Percentiles rank a stretch among this genome's conserved stretches.
These are phyloP conservation scores for Campoletis sonorensis DNA, from an alignment of 1,140 invertebrate species.

Conservation along the genomic window DNA sequence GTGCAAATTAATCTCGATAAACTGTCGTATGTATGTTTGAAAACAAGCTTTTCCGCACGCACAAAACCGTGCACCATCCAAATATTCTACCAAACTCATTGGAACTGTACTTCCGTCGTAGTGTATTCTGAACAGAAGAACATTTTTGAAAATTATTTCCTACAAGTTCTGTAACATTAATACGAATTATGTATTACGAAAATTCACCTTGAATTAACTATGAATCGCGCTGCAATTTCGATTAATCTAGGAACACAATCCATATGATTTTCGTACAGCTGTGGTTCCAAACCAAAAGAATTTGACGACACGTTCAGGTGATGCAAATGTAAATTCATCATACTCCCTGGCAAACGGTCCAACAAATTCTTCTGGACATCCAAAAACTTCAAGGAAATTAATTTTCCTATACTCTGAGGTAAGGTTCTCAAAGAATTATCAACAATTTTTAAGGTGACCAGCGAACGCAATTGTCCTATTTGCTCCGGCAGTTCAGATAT, in stretches of 20 bases:
- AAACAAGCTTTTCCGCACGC: conserved; percentile 80
- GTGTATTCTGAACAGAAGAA: conserved; percentile 69
- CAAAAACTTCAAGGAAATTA: neutral
- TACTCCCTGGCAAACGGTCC: conserved; percentile 74
- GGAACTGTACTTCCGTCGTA: conserved; percentile 80
- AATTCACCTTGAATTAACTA: conserved; percentile 72
- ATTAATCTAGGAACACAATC: conserved; percentile 63
- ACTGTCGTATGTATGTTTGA: conserved; percentile 70
- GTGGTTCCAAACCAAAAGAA: conserved; percentile 64
- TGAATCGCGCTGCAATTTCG: conserved; percentile 60
- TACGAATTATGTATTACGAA: neutral
- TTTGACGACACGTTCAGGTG: conserved; percentile 79
- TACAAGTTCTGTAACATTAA: conserved; percentile 2
- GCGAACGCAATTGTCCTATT: conserved; percentile 78
- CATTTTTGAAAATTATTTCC: conserved; percentile 14
- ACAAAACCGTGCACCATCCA: conserved; percentile 80
- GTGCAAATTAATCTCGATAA: conserved; percentile 70
- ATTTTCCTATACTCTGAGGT: neutral
- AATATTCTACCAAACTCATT: conserved; percentile 78
- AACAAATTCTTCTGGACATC: conserved; percentile 71
- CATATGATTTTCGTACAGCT: conserved; percentile 26
- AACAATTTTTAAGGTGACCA: conserved; percentile 78
- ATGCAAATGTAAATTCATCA: conserved; percentile 77
- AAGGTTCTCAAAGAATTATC: neutral
- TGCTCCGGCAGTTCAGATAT: conserved; percentile 77